These are phyloP conservation scores for Calypte anna DNA, from an alignment of 2,113 vertebrate genomes.

Conservation along the genomic window DNA sequence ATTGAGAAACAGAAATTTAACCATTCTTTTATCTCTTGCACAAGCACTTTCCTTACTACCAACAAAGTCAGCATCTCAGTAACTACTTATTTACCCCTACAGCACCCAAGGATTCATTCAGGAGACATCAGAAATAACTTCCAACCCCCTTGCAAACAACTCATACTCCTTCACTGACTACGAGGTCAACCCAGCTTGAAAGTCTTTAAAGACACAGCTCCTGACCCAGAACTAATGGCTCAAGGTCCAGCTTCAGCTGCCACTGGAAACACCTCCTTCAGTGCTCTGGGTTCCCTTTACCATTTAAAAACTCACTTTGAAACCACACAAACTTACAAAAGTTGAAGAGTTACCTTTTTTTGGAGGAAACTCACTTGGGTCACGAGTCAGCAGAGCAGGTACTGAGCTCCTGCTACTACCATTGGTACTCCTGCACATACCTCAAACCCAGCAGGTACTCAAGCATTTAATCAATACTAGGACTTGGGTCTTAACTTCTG, in stretches of 20 bases:
- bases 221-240: not conserved
- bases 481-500: not conserved
- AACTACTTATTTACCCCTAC: not conserved
- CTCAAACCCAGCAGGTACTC: not conserved
- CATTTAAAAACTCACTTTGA: not conserved
- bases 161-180: not conserved
- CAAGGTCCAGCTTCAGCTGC: not conserved
- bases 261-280: not conserved
- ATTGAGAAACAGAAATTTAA: not conserved
- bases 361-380: accelerated
- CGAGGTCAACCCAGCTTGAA: not conserved
- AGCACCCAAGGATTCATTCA: not conserved
- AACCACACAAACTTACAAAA: not conserved
- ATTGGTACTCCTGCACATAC: not conserved
- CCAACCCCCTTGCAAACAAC: not conserved
- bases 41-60: not conserved
- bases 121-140: not conserved
- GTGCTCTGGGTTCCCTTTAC: not conserved
- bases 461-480: not conserved
- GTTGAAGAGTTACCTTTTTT: not conserved
- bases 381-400: not conserved
- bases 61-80: not conserved
- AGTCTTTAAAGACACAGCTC: not conserved
- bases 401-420: not conserved
- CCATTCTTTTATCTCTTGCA: not conserved